phyloP scores from a whole-genome alignment of 2,797 vertebrate species.

The Sorex maritimensis region DNA sequence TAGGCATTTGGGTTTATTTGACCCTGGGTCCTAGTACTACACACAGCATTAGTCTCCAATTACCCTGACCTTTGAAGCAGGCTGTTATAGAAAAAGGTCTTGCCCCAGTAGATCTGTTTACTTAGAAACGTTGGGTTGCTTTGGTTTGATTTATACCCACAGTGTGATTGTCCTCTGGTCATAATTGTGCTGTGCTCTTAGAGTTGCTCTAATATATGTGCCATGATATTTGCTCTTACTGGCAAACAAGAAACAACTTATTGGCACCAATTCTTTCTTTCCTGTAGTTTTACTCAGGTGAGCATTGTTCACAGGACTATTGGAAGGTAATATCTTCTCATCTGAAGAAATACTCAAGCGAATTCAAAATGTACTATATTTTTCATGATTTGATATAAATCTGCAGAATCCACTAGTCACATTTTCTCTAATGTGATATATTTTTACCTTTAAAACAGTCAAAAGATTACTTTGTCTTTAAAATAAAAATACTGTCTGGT shows the following conservation, averaged over 20 bases:
- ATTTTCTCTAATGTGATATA: conserved; percentile 21
- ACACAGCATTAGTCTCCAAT: not conserved
- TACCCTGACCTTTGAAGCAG: not conserved
- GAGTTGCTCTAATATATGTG: not conserved
- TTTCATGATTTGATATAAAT: conserved; percentile 49
- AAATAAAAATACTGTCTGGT: conserved; percentile 13
- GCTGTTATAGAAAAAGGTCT: conserved; percentile 26
- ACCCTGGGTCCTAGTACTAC: not conserved
- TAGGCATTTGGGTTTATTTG: not conserved
- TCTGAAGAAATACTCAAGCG: not conserved
- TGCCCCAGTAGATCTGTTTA: not conserved
- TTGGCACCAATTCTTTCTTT: not conserved
- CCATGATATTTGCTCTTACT: conserved; percentile 25
- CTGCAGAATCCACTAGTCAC: not conserved
- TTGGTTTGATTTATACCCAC: not conserved
- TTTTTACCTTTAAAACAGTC: conserved; percentile 49
- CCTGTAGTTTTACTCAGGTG: conserved; percentile 36
- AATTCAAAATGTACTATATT: not conserved
- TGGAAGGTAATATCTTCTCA: not conserved
- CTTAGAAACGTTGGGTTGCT: not conserved
- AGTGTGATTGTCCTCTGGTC: not conserved
- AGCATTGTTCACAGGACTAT: not conserved
- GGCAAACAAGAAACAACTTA: not conserved
- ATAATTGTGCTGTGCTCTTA: conserved; percentile 15
- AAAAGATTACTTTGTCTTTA: conserved; percentile 57